Percentiles rank a stretch among this genome's conserved stretches.
Evolutionary conservation across 2,888 invertebrate species (phyloP).

Genomic region (Electrophaes corylata): DNA sequence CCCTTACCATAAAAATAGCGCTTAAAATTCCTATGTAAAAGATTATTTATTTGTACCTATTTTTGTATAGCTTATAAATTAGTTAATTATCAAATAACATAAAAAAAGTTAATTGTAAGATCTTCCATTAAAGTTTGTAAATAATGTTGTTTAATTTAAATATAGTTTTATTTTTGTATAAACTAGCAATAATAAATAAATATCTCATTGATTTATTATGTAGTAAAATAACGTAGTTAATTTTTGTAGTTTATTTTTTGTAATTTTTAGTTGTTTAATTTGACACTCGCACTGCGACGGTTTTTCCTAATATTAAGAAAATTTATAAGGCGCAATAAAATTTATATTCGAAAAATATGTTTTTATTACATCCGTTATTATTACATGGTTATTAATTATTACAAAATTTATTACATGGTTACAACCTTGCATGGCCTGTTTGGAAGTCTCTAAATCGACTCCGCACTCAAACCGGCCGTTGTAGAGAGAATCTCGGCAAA

Average conservation of each 20-base stretch:
- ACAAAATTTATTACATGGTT: no score
- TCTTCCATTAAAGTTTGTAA: conserved; percentile 78
- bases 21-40: conserved; percentile 72
- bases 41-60: conserved; percentile 82
- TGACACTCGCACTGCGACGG: conserved; percentile 76
- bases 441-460: no score
- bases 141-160: conserved; percentile 63
- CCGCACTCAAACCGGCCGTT: no score
- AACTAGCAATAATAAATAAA: conserved; percentile 68
- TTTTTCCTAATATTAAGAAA: conserved; percentile 80
- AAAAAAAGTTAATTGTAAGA: conserved; percentile 55
- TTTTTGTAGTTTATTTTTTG: conserved; percentile 63
- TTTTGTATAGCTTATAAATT: conserved; percentile 73
- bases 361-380: conserved; percentile 20
- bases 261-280: conserved; percentile 61
- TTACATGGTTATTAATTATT: no score
- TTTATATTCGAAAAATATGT: conserved; percentile 68
- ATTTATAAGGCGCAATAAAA: conserved; percentile 81
- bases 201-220: conserved; percentile 70
- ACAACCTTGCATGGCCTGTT: no score
- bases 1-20: conserved; percentile 55
- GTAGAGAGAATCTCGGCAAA: no score
- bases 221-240: conserved; percentile 66
- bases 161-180: conserved; percentile 67
- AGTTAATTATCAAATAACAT: conserved; percentile 54